Base-by-base conservation (phyloP, 2,113 vertebrate genomes). In the Chaenogobius annularis region DNA sequence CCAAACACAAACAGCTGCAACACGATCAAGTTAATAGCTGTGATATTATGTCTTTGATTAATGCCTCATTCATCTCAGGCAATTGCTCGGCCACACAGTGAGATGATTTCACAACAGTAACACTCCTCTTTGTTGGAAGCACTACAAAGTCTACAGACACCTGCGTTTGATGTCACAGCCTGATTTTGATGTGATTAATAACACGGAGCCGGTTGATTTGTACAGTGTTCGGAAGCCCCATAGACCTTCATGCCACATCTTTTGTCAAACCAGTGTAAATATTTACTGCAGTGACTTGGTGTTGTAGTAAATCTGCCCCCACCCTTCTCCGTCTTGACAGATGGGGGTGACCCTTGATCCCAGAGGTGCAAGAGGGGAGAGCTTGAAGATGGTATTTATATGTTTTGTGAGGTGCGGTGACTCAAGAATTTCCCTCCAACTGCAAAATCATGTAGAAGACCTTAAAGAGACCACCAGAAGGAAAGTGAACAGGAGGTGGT, bases 251-350 rank as follows among this genome's bases (percentile, higher is more conserved):
- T 35, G 78, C 76, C 88, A 83, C 83, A 83, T 87, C 87, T 87
- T 90, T 88, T 87, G 88, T 90, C 79, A 83, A 83, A 87, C 75
- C 79, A 81, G 83, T 87, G 89, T 90, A 87, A 90, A 91, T 91
- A 90, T 92, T 92, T 90, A 88, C 87, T 83, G 87, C 73, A 63
- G 85, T 81, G 88, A 90, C 85, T 86, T 68, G 55, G 76, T 86
- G 81, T 89, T 83, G 80, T 75, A 84, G 81, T 88, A 90, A 92
- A 91, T 93, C 88, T 86, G 81, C 78, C 44, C 43, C 64, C 83
- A 74, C 85, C 82, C 82, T 73, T 82, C 74, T 70, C 80, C 78
- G 75, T 85, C 82, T 78, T 89, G 90, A 91, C 82, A 89, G 88
- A 88, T 65, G 83, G 83, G 79, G 50, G 37, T 84, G 85, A 91